Base-by-base conservation (phyloP, 2,888 invertebrate genomes). In the Cynaeus angustus region DNA sequence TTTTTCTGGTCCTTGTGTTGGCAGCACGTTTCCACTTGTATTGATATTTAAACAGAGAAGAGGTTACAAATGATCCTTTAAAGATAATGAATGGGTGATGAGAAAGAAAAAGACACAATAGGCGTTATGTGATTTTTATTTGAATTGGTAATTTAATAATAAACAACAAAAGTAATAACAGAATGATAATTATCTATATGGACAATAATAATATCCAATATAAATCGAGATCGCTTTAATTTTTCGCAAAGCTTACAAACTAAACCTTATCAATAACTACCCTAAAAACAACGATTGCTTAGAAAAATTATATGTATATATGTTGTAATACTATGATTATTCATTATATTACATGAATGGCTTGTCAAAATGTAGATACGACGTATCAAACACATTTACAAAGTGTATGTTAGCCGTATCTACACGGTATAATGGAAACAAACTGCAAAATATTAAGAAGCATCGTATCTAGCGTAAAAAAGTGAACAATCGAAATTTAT, bases 291-390 rank as follows among this genome's bases (percentile, higher is more conserved):
- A 84, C 84, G 84, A 85, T 85, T 85, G 85, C 85, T 85, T 85
- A 85, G 85, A 85, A 85, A 85, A 85, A 85, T 85, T 85, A 85
- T 85, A 84, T 84, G 84, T 84, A 84, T 84, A 83, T 83, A 79
- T 78, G 62, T 71, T 82, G 81, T 84, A 83, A 83, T 84, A 83
- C 84, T 84, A 85, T 83, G 80, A 82, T 82, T 82, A 83, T 82
- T 83, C 79, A 81, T 81, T 80, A 80, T 81, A 77, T 82, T 82
- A 82, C 83, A 85, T 83, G 81, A 84, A 84, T 84, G 83, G 83
- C 80, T 83, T 83, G 74, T 78, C 77, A 77, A 81, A 79, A 81
- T 82, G 82, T 81, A 81, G 81, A 81, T 81, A 79, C 81, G 72
- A 79, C 79, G 78, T 79, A 79, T 75, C 79, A 77, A 80, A 81